phyloP scores from a whole-genome alignment of 2,797 vertebrate genomes.

The Hylomyscus alleni region DNA sequence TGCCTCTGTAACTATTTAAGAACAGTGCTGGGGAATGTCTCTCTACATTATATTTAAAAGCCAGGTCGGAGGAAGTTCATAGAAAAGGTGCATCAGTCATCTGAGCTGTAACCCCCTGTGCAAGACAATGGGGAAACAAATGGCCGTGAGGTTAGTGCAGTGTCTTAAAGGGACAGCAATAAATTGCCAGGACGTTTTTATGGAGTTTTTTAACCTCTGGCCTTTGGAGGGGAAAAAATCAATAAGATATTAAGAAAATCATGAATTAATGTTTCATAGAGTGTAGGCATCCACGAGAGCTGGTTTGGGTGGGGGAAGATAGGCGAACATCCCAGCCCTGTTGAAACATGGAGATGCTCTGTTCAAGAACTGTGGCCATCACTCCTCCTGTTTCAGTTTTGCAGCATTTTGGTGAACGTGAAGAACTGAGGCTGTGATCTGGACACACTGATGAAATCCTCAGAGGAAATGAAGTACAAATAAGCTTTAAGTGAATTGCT shows the following conservation, averaged over 20 bases:
- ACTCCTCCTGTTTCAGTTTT: not conserved
- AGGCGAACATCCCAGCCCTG: not conserved
- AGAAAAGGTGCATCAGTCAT: constrained; percentile 81
- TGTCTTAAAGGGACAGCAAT: constrained; percentile 82
- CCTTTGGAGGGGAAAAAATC: constrained; percentile 81
- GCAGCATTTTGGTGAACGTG: accelerated
- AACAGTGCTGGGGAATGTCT: not conserved
- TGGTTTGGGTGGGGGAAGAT: not conserved
- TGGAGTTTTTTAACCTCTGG: constrained; percentile 85
- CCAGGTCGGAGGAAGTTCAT: constrained; percentile 84
- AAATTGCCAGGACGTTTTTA: constrained; percentile 82
- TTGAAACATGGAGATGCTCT: not conserved
- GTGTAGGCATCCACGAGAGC: constrained; percentile 55
- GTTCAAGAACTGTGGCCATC: accelerated
- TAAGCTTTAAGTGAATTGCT: not conserved
- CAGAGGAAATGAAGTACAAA: not conserved
- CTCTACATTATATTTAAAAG: constrained; percentile 62
- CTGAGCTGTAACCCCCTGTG: constrained; percentile 73
- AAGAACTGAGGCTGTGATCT: not conserved
- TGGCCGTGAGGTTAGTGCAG: constrained; percentile 70
- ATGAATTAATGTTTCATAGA: constrained; percentile 85
- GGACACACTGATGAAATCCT: not conserved
- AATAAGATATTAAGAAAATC: constrained; percentile 87
- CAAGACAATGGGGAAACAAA: constrained; percentile 72
- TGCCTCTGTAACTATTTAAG: not conserved